phyloP scores from a whole-genome alignment of 2,113 vertebrate species.

The Scartelaos histophorus region DNA sequence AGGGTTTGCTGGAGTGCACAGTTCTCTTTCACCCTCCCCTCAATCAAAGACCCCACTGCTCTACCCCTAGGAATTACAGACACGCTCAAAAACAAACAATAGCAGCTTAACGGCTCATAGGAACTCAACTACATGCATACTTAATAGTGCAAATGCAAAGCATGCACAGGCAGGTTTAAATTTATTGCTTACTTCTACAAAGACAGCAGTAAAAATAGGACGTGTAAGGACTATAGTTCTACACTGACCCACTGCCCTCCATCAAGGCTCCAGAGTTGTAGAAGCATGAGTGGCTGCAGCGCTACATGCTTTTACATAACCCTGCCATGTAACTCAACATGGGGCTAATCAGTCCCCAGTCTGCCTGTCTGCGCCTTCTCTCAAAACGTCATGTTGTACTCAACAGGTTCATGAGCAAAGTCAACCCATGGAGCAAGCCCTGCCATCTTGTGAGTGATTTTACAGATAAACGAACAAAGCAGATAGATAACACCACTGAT shows the following conservation, averaged over 20 bases:
- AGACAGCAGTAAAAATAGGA: constrained; percentile 14
- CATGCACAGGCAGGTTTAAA: constrained; percentile 20
- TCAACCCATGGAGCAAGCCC: constrained; percentile 9
- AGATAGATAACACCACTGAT: background rate
- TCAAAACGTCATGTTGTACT: constrained; percentile 37
- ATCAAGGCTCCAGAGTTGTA: constrained; percentile 37
- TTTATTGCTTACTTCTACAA: constrained; percentile 3
- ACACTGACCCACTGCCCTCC: constrained; percentile 54
- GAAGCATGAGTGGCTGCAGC: constrained; percentile 48
- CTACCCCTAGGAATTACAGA: constrained; percentile 48
- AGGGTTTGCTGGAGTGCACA: constrained; percentile 48
- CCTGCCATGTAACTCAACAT: constrained; percentile 45
- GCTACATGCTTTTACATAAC: constrained; percentile 51
- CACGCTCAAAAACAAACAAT: constrained; percentile 46
- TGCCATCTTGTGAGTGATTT: background rate
- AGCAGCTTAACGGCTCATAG: constrained; percentile 23
- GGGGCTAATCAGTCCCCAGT: constrained; percentile 46
- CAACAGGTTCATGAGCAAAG: constrained; percentile 16
- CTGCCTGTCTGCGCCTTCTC: constrained; percentile 30
- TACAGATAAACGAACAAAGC: background rate
- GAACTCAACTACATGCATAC: constrained; percentile 29
- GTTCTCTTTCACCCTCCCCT: constrained; percentile 21
- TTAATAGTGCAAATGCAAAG: constrained; percentile 32
- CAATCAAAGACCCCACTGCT: constrained; percentile 39
- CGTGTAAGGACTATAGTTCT: constrained; percentile 27